Percentiles rank a stretch among this genome's conserved stretches.
Evolutionary conservation across 2,113 vertebrate species (phyloP).

Genomic region (Hemibagrus wyckioides): DNA sequence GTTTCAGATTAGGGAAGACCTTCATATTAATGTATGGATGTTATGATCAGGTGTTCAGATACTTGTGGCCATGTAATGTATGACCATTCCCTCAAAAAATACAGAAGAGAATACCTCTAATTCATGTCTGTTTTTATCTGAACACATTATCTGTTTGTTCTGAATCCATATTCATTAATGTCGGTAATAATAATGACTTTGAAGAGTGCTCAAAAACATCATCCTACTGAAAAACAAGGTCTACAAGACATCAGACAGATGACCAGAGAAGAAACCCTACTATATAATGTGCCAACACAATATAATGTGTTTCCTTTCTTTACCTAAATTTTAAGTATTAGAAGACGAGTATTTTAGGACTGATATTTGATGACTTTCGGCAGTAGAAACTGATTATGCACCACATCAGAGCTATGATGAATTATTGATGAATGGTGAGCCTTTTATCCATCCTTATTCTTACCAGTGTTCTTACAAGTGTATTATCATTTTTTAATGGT

Average conservation of each 20-base stretch:
- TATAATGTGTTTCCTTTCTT: neutral
- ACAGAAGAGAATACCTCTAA: too few species aligned
- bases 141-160: neutral
- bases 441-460: neutral
- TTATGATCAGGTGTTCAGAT: neutral
- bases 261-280: neutral
- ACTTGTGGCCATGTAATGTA: too few species aligned
- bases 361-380: neutral
- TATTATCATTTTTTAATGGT: neutral
- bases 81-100: too few species aligned
- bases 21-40: neutral
- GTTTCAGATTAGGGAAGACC: neutral
- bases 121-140: neutral
- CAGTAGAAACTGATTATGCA: conserved; percentile 13
- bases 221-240: neutral
- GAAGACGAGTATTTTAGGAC: neutral
- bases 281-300: too few species aligned
- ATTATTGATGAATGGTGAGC: neutral
- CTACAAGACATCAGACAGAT: neutral
- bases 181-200: neutral
- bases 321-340: neutral
- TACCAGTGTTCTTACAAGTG: neutral
- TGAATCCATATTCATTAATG: neutral
- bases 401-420: conserved; percentile 17
- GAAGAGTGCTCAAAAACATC: neutral